Evolutionary conservation across 2,113 vertebrate genomes (phyloP).

Genomic region (Gasterosteus nipponicus): DNA sequence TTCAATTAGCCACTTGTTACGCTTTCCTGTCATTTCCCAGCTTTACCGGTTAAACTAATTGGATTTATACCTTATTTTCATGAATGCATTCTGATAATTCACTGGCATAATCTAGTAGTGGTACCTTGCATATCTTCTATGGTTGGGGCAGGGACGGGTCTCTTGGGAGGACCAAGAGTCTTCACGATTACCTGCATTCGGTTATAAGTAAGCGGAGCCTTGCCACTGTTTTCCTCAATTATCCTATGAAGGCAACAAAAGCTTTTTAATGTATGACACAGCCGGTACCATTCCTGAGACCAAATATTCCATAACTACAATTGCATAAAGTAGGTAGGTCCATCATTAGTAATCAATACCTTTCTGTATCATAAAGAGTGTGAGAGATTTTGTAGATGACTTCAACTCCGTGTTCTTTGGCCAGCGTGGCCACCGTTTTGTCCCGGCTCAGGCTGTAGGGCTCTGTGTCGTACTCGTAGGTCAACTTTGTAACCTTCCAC

Average conservation of each 20-base stretch:
- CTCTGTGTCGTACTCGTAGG: slow-evolving; percentile 80
- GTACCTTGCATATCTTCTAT: slow-evolving; percentile 71
- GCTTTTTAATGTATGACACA: background rate
- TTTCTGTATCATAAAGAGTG: slow-evolving; percentile 76
- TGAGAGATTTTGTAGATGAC: slow-evolving; percentile 79
- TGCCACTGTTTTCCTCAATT: slow-evolving; percentile 77
- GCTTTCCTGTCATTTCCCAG: background rate
- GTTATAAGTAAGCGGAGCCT: slow-evolving; percentile 79
- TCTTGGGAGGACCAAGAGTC: slow-evolving; percentile 66
- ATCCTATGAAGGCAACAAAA: slow-evolving; percentile 61
- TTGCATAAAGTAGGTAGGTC: background rate
- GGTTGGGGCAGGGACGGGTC: slow-evolving; percentile 59
- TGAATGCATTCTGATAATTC: background rate
- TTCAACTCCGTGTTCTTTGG: slow-evolving; percentile 61
- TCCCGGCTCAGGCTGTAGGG: slow-evolving; percentile 71
- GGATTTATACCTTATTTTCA: background rate
- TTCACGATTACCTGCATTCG: slow-evolving; percentile 72
- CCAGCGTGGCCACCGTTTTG: slow-evolving; percentile 55
- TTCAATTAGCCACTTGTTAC: background rate
- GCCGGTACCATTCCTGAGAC: background rate
- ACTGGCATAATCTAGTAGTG: background rate
- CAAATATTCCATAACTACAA: background rate
- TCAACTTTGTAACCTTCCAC: slow-evolving; percentile 74
- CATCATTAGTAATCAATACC: slow-evolving; percentile 38
- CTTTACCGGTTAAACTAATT: background rate